Conservation (phyloP, 2,888 invertebrate species). For the Torymus aiolomorphi region DNA sequence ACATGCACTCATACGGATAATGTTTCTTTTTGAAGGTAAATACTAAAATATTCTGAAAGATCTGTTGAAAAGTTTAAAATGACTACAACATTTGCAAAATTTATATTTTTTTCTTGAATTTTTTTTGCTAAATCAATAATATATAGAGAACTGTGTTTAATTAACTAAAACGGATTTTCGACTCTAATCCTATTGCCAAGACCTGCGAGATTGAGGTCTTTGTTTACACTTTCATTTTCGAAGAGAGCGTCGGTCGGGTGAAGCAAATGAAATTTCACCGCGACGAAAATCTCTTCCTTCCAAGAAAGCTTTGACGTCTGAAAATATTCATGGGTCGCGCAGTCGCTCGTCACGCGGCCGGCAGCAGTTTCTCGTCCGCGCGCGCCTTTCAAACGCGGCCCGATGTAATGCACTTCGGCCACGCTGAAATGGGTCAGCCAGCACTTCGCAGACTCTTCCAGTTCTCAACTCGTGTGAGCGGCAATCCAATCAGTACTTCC, state of each 20-base stretch:
- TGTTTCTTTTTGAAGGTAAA: too few species aligned
- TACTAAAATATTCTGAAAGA: too few species aligned
- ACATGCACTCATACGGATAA: too few species aligned
- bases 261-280: background rate
- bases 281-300: background rate
- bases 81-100: too few species aligned
- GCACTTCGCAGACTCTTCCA: too few species aligned
- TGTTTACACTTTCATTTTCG: slow-evolving; percentile 18
- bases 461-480: background rate
- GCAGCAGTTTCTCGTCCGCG: background rate
- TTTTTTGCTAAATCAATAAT: too few species aligned
- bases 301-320: slow-evolving; percentile 37
- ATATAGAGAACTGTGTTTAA: too few species aligned
- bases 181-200: too few species aligned
- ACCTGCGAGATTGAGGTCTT: background rate
- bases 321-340: slow-evolving; percentile 33
- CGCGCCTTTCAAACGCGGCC: background rate
- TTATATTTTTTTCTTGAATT: too few species aligned
- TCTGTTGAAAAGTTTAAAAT: too few species aligned
- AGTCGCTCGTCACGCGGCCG: background rate
- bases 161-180: too few species aligned
- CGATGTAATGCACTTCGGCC: slow-evolving; percentile 30
- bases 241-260: background rate
- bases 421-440: slow-evolving; percentile 39
- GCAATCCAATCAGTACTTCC: slow-evolving; percentile 17